Conservation (phyloP, 2,113 vertebrate species). For the Psammodynastes pulverulentus region DNA sequence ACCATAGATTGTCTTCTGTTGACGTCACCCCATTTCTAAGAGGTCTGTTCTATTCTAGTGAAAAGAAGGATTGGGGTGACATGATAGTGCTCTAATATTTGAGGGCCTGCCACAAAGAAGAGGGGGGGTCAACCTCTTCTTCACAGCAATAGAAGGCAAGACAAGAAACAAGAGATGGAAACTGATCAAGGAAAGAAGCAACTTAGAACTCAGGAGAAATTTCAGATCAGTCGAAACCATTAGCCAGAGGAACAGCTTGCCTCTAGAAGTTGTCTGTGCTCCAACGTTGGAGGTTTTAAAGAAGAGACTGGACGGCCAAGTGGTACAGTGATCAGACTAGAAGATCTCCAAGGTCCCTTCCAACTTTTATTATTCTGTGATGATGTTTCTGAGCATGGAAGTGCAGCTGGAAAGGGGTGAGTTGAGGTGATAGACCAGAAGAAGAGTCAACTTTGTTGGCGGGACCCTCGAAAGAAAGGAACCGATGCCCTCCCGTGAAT, state of each 20-base stretch:
- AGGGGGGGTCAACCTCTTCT: background rate
- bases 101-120: background rate
- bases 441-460: background rate
- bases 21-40: too few species aligned
- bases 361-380: background rate
- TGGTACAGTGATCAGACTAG: background rate
- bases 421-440: background rate
- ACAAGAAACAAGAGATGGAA: background rate
- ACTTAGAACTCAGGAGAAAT: background rate
- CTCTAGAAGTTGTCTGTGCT: accelerated
- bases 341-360: background rate
- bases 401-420: slow-evolving; percentile 12
- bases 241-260: background rate
- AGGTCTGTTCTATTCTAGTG: too few species aligned
- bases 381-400: background rate
- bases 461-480: background rate
- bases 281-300: background rate
- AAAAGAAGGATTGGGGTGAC: too few species aligned
- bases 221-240: background rate
- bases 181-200: background rate
- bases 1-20: too few species aligned
- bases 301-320: background rate
- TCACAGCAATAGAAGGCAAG: background rate
- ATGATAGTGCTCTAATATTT: background rate
- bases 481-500: background rate